Conservation (phyloP, 2,113 vertebrate species). For the Takifugu bimaculatus region DNA sequence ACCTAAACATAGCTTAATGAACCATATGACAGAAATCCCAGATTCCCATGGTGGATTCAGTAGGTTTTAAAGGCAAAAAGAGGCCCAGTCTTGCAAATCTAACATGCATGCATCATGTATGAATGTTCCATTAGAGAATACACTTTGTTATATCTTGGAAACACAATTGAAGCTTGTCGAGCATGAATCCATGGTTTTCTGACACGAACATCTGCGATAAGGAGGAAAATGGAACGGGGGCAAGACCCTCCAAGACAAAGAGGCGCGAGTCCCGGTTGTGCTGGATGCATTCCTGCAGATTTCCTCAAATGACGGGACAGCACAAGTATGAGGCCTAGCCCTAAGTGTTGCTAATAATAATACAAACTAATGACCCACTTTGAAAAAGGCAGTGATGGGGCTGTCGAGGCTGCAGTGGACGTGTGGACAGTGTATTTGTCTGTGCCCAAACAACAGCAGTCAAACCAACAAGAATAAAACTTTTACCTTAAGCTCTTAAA, state of each 20-base stretch:
- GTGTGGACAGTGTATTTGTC: slow-evolving; percentile 8
- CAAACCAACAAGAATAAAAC: slow-evolving; percentile 28
- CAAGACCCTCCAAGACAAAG: slow-evolving; percentile 12
- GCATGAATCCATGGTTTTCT: slow-evolving; percentile 7
- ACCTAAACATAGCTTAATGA: slow-evolving; percentile 7
- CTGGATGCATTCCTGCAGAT: slow-evolving; percentile 25
- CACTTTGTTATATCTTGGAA: slow-evolving; percentile 16
- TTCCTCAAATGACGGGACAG: slow-evolving; percentile 47
- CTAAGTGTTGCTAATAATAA: slow-evolving; percentile 67
- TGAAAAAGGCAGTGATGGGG: slow-evolving; percentile 43
- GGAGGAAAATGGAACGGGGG: neutral
- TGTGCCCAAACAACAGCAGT: neutral
- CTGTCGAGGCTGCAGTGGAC: slow-evolving; percentile 41
- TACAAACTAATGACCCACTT: slow-evolving; percentile 65
- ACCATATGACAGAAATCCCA: slow-evolving; percentile 11
- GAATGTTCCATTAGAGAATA: slow-evolving; percentile 6
- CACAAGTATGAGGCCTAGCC: slow-evolving; percentile 55
- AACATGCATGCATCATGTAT: slow-evolving; percentile 17
- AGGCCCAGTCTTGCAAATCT: slow-evolving; percentile 24
- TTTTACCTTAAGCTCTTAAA: slow-evolving; percentile 16
- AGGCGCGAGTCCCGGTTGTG: slow-evolving; percentile 56
- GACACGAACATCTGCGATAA: slow-evolving; percentile 2
- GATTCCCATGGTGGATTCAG: slow-evolving; percentile 13
- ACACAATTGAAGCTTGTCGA: slow-evolving; percentile 1
- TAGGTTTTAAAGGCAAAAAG: slow-evolving; percentile 15